A percentile compares a stretch with the other conserved stretches of the same genome.
Evolutionary conservation across 2,888 invertebrate genomes (phyloP).

Genomic region (Tiphia femorata): DNA sequence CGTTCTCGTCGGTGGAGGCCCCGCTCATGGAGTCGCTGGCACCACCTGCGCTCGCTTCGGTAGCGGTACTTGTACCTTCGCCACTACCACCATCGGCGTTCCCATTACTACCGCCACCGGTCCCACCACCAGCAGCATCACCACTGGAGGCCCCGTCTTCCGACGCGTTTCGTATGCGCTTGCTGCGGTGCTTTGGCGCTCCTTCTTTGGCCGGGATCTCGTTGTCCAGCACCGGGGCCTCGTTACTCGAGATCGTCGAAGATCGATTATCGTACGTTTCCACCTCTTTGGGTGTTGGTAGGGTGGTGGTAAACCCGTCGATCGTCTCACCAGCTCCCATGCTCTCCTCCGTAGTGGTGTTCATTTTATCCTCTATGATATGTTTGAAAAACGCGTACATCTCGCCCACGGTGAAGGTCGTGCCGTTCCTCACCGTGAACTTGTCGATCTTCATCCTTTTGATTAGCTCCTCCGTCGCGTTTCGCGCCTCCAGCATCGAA

Average conservation of each 20-base stretch:
- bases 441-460: conserved; percentile 63
- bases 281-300: conserved; percentile 19
- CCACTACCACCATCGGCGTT: background rate
- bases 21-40: background rate
- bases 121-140: background rate
- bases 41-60: background rate
- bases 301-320: conserved; percentile 20
- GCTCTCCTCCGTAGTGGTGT: conserved; percentile 33
- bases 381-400: conserved; percentile 68
- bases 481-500: conserved; percentile 54
- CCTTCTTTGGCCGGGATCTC: conserved; percentile 60
- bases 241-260: conserved; percentile 32
- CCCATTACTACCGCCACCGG: background rate
- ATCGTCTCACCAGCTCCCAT: background rate
- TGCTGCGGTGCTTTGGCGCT: conserved; percentile 61
- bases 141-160: conserved; percentile 40
- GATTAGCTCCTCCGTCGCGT: conserved; percentile 61
- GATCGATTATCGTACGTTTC: conserved; percentile 35
- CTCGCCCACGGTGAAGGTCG: conserved; percentile 62
- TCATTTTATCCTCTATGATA: conserved; percentile 67
- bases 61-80: background rate
- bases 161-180: conserved; percentile 60
- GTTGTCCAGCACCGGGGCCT: conserved; percentile 51
- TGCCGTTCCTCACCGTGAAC: conserved; percentile 60
- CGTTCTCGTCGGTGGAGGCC: background rate